Conservation (phyloP, 1,140 invertebrate genomes). For the Aphelenchoides fujianensis region DNA sequence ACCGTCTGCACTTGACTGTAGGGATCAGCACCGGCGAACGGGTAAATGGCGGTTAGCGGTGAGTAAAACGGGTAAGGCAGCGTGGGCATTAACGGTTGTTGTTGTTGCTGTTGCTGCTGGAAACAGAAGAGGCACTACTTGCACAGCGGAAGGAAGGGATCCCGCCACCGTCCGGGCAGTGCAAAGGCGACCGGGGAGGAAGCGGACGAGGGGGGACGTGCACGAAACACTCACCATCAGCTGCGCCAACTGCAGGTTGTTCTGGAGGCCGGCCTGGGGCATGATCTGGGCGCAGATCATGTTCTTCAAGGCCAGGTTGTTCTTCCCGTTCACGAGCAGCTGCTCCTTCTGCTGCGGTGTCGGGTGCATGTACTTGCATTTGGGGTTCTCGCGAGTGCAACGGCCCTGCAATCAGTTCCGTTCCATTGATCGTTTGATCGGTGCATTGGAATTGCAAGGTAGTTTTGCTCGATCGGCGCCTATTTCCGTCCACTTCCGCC, state of each 20-base stretch:
- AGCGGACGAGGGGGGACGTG: not conserved
- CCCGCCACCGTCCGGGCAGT: not conserved
- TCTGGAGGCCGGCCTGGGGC: conserved; percentile 27
- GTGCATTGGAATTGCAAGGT: not conserved
- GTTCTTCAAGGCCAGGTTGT: conserved; percentile 89
- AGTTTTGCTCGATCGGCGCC: not conserved
- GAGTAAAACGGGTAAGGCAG: conserved; percentile 46
- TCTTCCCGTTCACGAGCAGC: conserved; percentile 96
- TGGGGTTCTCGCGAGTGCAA: conserved; percentile 98
- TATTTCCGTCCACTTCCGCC: not conserved
- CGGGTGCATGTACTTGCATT: conserved; percentile 97
- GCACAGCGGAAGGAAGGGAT: not conserved
- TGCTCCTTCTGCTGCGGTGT: conserved; percentile 75
- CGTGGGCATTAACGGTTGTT: conserved; percentile 42
- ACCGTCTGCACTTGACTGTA: conserved; percentile 49
- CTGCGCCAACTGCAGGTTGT: conserved; percentile 39
- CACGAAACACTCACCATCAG: conserved; percentile 37
- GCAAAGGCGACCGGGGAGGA: not conserved
- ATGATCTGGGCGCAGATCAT: conserved; percentile 49
- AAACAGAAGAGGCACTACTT: conserved; percentile 12
- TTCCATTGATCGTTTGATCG: not conserved
- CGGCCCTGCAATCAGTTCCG: conserved; percentile 75
- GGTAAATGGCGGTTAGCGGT: conserved; percentile 42
- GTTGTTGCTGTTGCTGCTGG: conserved; percentile 46
- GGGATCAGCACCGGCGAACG: conserved; percentile 30